A percentile compares a stretch with the other conserved stretches of the same genome.
Conservation (phyloP, 2,113 vertebrate species). For the Thamnaconus septentrionalis region DNA sequence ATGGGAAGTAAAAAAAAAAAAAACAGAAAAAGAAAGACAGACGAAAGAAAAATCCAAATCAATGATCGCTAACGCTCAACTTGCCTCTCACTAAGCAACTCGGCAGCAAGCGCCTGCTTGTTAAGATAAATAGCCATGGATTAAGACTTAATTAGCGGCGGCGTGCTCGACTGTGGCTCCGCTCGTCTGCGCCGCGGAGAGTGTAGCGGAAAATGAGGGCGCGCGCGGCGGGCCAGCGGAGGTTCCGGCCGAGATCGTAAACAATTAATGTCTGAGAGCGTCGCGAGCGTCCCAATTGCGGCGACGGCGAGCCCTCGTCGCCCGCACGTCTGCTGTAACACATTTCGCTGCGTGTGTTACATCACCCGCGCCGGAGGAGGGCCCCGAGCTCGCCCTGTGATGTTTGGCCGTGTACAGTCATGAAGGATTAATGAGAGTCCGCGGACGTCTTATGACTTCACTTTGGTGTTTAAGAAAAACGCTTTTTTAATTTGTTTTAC, state of each 20-base stretch:
- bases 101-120: constrained; percentile 13
- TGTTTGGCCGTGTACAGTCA: not conserved
- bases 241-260: no score
- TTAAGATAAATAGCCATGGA: constrained; percentile 9
- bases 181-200: constrained; percentile 21
- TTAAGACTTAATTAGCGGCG: constrained; percentile 14
- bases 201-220: constrained; percentile 5
- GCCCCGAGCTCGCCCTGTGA: constrained; percentile 3
- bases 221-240: not conserved
- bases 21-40: not conserved
- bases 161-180: not conserved
- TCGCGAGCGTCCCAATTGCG: no score
- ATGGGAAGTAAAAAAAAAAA: no score
- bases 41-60: not conserved
- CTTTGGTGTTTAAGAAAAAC: not conserved
- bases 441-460: not conserved
- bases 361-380: constrained; percentile 1
- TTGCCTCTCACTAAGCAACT: constrained; percentile 10
- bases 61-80: not conserved
- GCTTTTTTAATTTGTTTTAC: constrained; percentile 6
- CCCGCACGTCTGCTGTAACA: not conserved
- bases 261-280: no score
- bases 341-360: not conserved
- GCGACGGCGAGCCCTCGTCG: constrained; percentile 4
- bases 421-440: constrained; percentile 1